Base-by-base conservation (phyloP, 2,888 invertebrate species). In the Alloplasta piceator region DNA sequence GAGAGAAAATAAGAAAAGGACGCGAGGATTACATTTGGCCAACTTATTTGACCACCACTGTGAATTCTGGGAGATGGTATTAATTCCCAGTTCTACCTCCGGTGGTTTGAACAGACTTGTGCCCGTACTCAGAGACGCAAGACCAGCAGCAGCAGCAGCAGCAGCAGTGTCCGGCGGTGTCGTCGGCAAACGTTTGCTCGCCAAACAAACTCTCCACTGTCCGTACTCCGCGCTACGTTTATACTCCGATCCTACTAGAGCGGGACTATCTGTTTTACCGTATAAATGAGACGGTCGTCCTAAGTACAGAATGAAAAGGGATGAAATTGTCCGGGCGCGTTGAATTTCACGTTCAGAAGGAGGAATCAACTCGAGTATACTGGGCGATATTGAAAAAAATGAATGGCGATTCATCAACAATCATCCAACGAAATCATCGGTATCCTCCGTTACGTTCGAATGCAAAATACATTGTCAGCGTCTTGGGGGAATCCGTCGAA, bases 171-270 rank as follows among this genome's bases (percentile, higher is more conserved):
- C 90, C 91, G 86, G 89, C 90, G 91, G 92, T 92, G 91, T 92
- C 92, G 91, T 91, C 89, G 90, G 90, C 91, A 92, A 92, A 92
- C 92, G 92, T 92, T 92, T 92, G 89, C 91, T 90, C 89, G 89
- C 88, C 91, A 92, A 92, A 92, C 92, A 92, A 91, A 91, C 90
- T 90, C 90, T 90, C 88, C 85, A 88, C 90, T 88, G 86, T 83
- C 87, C 84, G 79, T 81, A 71, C 77, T 74, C 77, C 68, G 84
- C 55, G 67, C 58, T 72, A 56, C 79, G 78, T 26, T 64, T 80
- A 73, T 73, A 61, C 82, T 78, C 84, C 80, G 85, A 86, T 85
- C 77, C 86, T 82, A 61, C 87, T 83, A 82, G 86, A 86, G 85
- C 84, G 85, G 86, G 86, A 85, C 86, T 89, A 26, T 26, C 86